A percentile compares a stretch with the other conserved stretches of the same genome.
Evolutionary conservation across 1,140 invertebrate genomes (phyloP).

Genomic region (Psilanteris sp.): DNA sequence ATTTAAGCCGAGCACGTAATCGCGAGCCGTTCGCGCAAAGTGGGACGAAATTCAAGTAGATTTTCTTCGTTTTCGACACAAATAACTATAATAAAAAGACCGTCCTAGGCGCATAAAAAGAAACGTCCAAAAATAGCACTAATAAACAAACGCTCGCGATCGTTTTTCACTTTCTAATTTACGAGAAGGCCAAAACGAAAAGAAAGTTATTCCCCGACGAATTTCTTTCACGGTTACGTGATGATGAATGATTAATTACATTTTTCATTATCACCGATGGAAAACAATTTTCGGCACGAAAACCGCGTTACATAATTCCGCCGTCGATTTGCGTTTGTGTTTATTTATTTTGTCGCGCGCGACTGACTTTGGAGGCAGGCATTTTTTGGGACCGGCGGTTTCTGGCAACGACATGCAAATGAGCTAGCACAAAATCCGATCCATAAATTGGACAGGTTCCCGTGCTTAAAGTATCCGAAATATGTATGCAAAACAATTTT

Average conservation of each 20-base stretch:
- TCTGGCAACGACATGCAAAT: slow-evolving; percentile 37
- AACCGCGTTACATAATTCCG: slow-evolving; percentile 9
- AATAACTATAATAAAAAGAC: slow-evolving; percentile 2
- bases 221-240: slow-evolving; percentile 57
- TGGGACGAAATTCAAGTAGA: too few relatives aligned
- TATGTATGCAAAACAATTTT: slow-evolving; percentile 46
- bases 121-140: slow-evolving; percentile 20
- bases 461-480: slow-evolving; percentile 20
- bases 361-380: neutral
- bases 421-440: slow-evolving; percentile 13
- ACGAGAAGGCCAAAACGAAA: slow-evolving; percentile 48
- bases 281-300: slow-evolving; percentile 23
- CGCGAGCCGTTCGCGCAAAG: too few relatives aligned
- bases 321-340: slow-evolving; percentile 7
- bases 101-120: slow-evolving; percentile 6
- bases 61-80: too few relatives aligned
- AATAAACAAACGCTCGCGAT: slow-evolving; percentile 26
- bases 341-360: slow-evolving; percentile 14
- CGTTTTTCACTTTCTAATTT: slow-evolving; percentile 58
- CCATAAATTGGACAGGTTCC: slow-evolving; percentile 24
- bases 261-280: slow-evolving; percentile 31
- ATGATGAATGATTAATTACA: slow-evolving; percentile 41
- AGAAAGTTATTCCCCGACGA: slow-evolving; percentile 39
- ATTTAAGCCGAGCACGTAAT: too few relatives aligned
- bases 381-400: slow-evolving; percentile 3